These are phyloP conservation scores for Zygaena filipendulae DNA, from an alignment of 2,888 invertebrate species.

Conservation along the genomic window DNA sequence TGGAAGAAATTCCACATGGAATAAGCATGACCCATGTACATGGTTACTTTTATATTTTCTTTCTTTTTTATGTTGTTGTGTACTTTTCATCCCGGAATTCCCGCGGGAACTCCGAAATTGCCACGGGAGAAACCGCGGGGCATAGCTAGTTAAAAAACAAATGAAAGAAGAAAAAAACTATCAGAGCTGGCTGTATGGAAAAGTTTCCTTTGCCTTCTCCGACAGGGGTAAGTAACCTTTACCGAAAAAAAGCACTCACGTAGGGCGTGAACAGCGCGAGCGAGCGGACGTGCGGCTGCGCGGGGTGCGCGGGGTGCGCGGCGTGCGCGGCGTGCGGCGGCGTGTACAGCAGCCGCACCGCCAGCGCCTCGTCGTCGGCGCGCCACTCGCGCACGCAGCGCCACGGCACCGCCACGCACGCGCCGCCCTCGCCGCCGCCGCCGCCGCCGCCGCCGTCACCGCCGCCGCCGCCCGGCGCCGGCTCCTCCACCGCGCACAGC, in stretches of 20 bases:
- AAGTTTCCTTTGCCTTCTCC: no score
- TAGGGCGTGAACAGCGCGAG: conserved; percentile 22
- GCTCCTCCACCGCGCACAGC: conserved; percentile 77
- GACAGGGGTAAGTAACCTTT: no score
- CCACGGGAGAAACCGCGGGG: no score
- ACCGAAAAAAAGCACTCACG: conserved; percentile 27
- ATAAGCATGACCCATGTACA: no score
- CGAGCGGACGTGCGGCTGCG: conserved; percentile 1
- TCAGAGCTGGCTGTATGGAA: no score
- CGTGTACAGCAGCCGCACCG: conserved; percentile 87
- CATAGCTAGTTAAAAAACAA: no score
- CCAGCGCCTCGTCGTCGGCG: conserved; percentile 92
- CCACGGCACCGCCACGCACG: conserved; percentile 87
- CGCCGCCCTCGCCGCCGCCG: conserved; percentile 71
- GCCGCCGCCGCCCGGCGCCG: conserved; percentile 61
- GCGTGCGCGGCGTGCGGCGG: conserved; percentile 32
- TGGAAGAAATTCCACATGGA: no score
- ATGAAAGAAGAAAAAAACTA: no score
- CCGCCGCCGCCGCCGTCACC: conserved; percentile 75
- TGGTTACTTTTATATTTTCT: no score
- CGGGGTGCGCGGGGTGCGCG: conserved; percentile 20
- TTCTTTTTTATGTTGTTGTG: no score
- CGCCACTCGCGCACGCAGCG: conserved; percentile 85
- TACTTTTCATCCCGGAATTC: no score
- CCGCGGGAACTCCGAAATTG: no score